Base-by-base conservation (phyloP, 2,888 invertebrate genomes). In the Atethmia centrago region DNA sequence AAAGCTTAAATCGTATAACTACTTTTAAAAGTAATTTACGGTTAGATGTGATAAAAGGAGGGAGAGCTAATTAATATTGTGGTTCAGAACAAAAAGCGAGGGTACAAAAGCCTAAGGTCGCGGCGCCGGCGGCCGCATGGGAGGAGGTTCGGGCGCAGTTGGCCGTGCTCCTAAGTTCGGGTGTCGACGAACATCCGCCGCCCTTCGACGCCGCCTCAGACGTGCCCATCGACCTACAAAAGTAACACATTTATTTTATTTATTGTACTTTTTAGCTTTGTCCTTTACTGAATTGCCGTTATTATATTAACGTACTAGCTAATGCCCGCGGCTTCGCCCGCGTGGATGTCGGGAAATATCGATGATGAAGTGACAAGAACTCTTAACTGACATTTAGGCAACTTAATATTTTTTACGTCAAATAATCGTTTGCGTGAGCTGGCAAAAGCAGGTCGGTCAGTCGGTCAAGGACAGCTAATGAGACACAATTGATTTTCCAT, bases 181-280 rank as follows among this genome's bases (percentile, higher is more conserved):
- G 96, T 21, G 94, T 96, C 10, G 95, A 96, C 1, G 94, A 96
- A 62, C 97, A 97, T 87, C 97, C 98, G 67, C 96, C 98, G 76
- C 99, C 99, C 0, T 99, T 99, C 91, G 99, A 99, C 95, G 98
- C 98, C 21, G 97, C 98, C 1, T 98, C 98, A 8, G 98, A 99
- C 85, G 97, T 97, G 55, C 97, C 98, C 58, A 98, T 99, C 77
- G 99, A 99, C 88, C 98, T 99, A 90, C 99, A 99, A 95, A 99
- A 98, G 98, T 98, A 95, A 92, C 89, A 82, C 45, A 36, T 40
- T 72, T 45, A 49, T 64, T 68, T 77, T 1, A 45, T 75, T 59
- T 59, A 59, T 53, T 59, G 19, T 45, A 77, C 49, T 59, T 58
- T 56, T 67, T 67, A 45, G 21, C 53, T 74, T 80, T 73, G 80